A percentile compares a stretch with the other conserved stretches of the same genome.
Evolutionary conservation across 1,140 invertebrate genomes (phyloP).

Genomic region (Patella vulgata): DNA sequence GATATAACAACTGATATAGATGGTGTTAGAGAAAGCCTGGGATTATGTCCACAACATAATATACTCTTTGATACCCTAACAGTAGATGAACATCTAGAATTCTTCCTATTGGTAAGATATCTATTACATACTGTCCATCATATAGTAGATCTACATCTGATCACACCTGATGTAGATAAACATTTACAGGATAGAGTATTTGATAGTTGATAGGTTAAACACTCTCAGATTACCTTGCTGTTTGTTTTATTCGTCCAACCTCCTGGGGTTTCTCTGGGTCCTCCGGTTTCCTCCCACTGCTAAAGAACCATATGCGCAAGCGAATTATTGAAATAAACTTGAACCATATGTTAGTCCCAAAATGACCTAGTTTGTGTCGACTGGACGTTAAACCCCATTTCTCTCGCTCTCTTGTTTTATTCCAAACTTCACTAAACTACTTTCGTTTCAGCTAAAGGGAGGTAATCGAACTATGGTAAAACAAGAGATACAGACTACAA

Average conservation of each 20-base stretch:
- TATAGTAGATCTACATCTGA: neutral
- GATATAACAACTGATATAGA: conserved; percentile 69
- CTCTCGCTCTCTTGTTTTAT: no score
- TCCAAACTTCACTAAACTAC: neutral
- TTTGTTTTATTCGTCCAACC: neutral
- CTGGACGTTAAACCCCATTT: no score
- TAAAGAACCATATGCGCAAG: no score
- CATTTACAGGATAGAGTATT: neutral
- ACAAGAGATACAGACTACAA: conserved; percentile 65
- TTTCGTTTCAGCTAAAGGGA: conserved; percentile 71
- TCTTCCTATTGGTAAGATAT: conserved; percentile 73
- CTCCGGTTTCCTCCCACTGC: no score
- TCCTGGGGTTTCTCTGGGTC: no score
- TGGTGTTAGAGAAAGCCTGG: conserved; percentile 79
- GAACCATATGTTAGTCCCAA: no score
- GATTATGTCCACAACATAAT: no score
- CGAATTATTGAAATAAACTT: no score
- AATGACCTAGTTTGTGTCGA: no score
- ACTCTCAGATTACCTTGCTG: neutral
- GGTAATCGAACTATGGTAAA: conserved; percentile 69
- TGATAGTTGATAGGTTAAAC: neutral
- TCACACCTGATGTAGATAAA: neutral
- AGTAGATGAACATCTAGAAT: conserved; percentile 86
- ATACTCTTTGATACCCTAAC: conserved; percentile 89
- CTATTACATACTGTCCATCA: no score